Percentiles rank a stretch among this genome's conserved stretches.
Evolutionary conservation across 2,888 invertebrate species (phyloP).

Genomic region (Chironomus tentans): DNA sequence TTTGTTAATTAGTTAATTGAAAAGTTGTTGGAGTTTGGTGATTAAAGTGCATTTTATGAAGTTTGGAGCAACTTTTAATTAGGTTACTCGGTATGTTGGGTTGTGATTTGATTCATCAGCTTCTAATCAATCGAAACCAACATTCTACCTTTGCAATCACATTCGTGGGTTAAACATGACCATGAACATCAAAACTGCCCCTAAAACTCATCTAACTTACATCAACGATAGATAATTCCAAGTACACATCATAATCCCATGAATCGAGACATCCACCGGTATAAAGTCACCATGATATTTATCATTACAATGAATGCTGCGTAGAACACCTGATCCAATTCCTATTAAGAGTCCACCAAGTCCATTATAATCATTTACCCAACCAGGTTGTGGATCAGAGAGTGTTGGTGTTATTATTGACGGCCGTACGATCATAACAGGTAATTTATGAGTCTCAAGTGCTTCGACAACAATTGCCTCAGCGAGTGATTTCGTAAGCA

Average conservation of each 20-base stretch:
- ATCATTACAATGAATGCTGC: background rate
- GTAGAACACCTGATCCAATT: conserved; percentile 3
- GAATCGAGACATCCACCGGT: conserved; percentile 11
- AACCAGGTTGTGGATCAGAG: conserved; percentile 18
- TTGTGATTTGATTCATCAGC: too few relatives aligned
- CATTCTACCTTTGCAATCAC: too few relatives aligned
- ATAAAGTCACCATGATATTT: conserved; percentile 14
- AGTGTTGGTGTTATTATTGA: conserved; percentile 49
- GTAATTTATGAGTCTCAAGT: conserved; percentile 47
- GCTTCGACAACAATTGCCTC: conserved; percentile 66
- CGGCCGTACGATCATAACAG: conserved; percentile 70
- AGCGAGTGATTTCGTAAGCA: conserved; percentile 77
- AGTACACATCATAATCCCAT: conserved; percentile 8
- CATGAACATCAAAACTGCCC: too few relatives aligned
- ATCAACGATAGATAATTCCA: background rate
- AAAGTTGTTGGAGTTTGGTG: background rate
- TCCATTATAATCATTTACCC: conserved; percentile 14
- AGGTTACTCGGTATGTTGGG: too few relatives aligned
- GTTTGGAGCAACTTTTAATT: background rate
- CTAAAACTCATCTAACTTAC: background rate
- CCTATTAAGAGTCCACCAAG: conserved; percentile 18
- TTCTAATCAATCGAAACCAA: too few relatives aligned
- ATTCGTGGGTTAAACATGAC: too few relatives aligned
- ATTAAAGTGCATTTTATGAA: background rate
- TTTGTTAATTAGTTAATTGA: background rate